Evolutionary conservation across 1,140 invertebrate genomes (phyloP).

Genomic region (Homarus americanus): DNA sequence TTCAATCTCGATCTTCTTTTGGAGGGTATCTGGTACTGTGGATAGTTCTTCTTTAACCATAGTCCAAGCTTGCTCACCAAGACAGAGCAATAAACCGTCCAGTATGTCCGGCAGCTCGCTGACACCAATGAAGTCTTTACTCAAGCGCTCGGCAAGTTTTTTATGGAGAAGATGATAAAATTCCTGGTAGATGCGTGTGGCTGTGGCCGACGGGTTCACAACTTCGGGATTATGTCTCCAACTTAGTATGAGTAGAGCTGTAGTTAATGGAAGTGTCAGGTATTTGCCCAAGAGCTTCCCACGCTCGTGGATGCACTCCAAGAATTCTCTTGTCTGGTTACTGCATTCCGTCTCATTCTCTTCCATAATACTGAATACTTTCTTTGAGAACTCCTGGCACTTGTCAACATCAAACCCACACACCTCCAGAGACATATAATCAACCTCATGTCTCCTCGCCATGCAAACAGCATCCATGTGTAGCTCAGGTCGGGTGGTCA

Average conservation of each 20-base stretch:
- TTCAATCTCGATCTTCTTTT: slow-evolving; percentile 26
- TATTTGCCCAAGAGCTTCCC: slow-evolving; percentile 11
- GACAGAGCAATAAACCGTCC: slow-evolving; percentile 4
- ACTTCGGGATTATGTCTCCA: slow-evolving; percentile 36
- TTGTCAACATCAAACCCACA: slow-evolving; percentile 35
- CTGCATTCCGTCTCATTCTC: background rate
- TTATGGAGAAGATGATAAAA: slow-evolving; percentile 10
- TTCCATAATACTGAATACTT: slow-evolving; percentile 27
- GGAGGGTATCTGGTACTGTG: background rate
- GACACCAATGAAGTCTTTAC: background rate
- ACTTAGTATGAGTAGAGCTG: slow-evolving; percentile 21
- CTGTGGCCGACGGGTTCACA: slow-evolving; percentile 4
- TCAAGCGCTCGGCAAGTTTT: slow-evolving; percentile 33
- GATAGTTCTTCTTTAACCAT: background rate
- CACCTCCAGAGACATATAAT: background rate
- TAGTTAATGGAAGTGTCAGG: slow-evolving; percentile 26
- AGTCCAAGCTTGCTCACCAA: slow-evolving; percentile 42
- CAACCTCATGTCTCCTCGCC: background rate
- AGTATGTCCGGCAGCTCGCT: background rate
- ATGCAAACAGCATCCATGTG: slow-evolving; percentile 33
- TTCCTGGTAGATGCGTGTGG: slow-evolving; percentile 45
- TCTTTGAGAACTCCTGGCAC: slow-evolving; percentile 3
- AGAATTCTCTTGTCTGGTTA: background rate
- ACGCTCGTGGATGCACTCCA: slow-evolving; percentile 31
- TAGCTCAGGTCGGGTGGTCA: slow-evolving; percentile 44